These are phyloP conservation scores for Diachrysia chrysitis DNA, from an alignment of 2,888 invertebrate species.

Conservation along the genomic window DNA sequence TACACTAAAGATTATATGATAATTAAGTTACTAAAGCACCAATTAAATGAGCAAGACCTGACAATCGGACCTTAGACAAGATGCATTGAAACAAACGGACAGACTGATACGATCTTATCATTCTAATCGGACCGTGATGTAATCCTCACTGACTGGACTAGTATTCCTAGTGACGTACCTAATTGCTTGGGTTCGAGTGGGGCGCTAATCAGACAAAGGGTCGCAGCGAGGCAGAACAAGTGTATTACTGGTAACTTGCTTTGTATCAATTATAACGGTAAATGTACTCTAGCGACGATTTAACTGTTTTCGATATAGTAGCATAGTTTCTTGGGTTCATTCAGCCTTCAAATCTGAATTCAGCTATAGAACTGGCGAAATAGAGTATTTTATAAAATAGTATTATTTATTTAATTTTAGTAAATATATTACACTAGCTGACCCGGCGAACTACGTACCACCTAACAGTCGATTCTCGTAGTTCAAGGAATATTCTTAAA, in stretches of 20 bases:
- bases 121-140: neutral
- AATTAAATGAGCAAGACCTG: neutral
- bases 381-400: too few relatives aligned
- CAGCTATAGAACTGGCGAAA: neutral
- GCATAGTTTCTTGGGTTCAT: neutral
- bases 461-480: too few relatives aligned
- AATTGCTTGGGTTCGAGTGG: slow-evolving; percentile 8
- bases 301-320: neutral
- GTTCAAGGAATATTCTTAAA: too few relatives aligned
- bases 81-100: neutral
- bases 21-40: neutral
- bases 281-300: slow-evolving; percentile 15
- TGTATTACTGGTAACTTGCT: slow-evolving; percentile 28
- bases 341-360: neutral
- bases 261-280: slow-evolving; percentile 18
- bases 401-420: too few relatives aligned
- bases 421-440: too few relatives aligned
- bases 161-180: slow-evolving; percentile 14
- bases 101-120: neutral
- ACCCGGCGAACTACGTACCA: too few relatives aligned
- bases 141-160: slow-evolving; percentile 9
- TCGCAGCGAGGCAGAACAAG: slow-evolving; percentile 42
- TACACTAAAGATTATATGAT: too few relatives aligned
- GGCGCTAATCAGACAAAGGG: slow-evolving; percentile 48
- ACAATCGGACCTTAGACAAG: neutral